A percentile compares a stretch with the other conserved stretches of the same genome.
Conservation (phyloP, 2,888 invertebrate genomes). For the Epistrophe grossulariae region DNA sequence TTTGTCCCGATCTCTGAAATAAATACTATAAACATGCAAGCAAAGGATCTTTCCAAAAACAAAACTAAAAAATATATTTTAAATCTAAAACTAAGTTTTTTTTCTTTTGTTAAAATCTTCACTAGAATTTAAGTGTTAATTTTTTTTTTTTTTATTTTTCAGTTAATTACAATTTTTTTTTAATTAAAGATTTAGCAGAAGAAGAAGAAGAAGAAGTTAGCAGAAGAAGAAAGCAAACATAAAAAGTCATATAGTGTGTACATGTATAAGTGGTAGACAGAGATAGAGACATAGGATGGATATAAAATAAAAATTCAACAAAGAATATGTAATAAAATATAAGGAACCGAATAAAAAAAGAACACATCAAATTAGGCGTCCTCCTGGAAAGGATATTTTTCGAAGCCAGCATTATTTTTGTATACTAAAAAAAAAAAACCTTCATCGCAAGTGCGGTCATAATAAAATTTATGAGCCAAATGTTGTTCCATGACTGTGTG, state of each 20-base stretch:
- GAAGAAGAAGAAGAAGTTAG: slow-evolving; percentile 14
- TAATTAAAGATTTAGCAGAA: slow-evolving; percentile 21
- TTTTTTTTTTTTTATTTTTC: slow-evolving; percentile 17
- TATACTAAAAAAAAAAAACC: neutral
- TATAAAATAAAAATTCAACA: slow-evolving; percentile 7
- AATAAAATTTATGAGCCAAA: slow-evolving; percentile 54
- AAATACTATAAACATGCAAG: slow-evolving; percentile 84
- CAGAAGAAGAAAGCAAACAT: slow-evolving; percentile 30
- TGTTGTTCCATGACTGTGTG: slow-evolving; percentile 34
- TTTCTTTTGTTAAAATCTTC: slow-evolving; percentile 36
- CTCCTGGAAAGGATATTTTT: slow-evolving; percentile 37
- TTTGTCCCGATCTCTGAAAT: slow-evolving; percentile 85
- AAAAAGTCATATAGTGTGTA: slow-evolving; percentile 30
- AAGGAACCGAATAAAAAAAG: slow-evolving; percentile 19
- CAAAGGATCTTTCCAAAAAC: slow-evolving; percentile 79
- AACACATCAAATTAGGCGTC: slow-evolving; percentile 42
- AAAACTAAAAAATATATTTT: slow-evolving; percentile 77
- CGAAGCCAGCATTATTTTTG: slow-evolving; percentile 11
- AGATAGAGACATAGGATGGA: slow-evolving; percentile 48
- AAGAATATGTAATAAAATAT: slow-evolving; percentile 10
- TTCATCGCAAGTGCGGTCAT: slow-evolving; percentile 40
- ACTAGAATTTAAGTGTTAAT: slow-evolving; percentile 51
- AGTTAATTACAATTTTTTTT: slow-evolving; percentile 15
- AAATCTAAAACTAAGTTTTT: slow-evolving; percentile 49
- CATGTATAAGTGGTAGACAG: slow-evolving; percentile 54